Base-by-base conservation (phyloP, 2,888 invertebrate species). In the Eubasilissa splendida region DNA sequence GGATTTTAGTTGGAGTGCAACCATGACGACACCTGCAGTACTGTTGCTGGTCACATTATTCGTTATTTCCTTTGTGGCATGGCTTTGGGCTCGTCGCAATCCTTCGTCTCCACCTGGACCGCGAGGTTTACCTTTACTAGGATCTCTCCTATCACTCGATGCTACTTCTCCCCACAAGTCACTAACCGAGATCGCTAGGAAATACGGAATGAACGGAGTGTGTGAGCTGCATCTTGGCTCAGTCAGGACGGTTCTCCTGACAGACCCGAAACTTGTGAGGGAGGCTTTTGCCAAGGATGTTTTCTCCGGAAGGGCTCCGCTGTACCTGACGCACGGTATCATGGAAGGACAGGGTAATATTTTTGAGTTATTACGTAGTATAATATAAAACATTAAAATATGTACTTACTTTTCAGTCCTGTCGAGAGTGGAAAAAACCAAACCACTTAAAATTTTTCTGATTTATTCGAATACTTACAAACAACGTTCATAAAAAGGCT, bases 291-390 rank as follows among this genome's bases (percentile, higher is more conserved):
- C 93, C 0, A 94, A 93, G 86, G 95, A 95, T 59, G 91, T 88
- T 4, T 93, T 95, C 84, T 90, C 94, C 3, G 96, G 95, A 12
- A 90, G 96, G 83, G 96, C 97, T 0, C 96, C 96, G 1, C 91
- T 97, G 1, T 96, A 93, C 87, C 88, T 97, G 70, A 96, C 96
- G 0, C 96, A 96, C 86, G 96, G 96, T 54, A 95, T 97, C 81
- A 96, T 97, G 95, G 91, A 94, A 82, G 96, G 97, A 84, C 94
- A 95, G 86, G 97, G 97, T 96, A 88, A 63, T 10, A 7, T 66
- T 58, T 58, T n/a, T n/a, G 9, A 58, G 9, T n/a, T 11, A n/a
- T 58, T 58, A 0, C 58, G n/a, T 9, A 9, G 3, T 58, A 58
- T 22, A 22, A 22, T 22, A 22, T 22, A 0, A 22, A 22, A 22